These are phyloP conservation scores for Micronisus gabar DNA, from an alignment of 2,113 vertebrate species.

Conservation along the genomic window DNA sequence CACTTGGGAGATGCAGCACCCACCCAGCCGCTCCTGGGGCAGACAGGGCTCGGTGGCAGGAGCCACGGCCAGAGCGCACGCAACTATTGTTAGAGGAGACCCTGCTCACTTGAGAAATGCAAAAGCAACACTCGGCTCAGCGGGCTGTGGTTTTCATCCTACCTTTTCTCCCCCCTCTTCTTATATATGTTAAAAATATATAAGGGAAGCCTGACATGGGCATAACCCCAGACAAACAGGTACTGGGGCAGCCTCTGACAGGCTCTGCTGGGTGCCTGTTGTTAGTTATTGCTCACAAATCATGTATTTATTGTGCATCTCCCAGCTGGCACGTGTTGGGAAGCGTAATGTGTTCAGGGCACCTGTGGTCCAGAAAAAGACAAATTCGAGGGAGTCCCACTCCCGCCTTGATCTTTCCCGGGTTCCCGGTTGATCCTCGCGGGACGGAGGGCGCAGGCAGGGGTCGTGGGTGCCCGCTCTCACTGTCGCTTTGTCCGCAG, in stretches of 20 bases:
- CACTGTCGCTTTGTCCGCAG: background rate
- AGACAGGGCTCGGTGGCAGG: background rate
- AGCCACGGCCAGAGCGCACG: background rate
- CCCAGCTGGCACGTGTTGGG: rapidly evolving
- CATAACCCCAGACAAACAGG: background rate
- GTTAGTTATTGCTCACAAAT: background rate
- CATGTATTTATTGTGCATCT: rapidly evolving
- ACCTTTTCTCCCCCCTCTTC: rapidly evolving
- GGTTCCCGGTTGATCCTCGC: rapidly evolving
- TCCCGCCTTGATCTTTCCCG: rapidly evolving
- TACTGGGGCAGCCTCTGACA: background rate
- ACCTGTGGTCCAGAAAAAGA: background rate
- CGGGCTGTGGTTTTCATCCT: background rate
- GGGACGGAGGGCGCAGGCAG: rapidly evolving
- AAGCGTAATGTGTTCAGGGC: rapidly evolving
- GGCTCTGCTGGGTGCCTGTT: background rate
- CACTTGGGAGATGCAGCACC: background rate
- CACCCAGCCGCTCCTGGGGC: background rate
- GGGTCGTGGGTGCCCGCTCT: rapidly evolving
- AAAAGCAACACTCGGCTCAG: background rate
- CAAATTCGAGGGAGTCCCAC: rapidly evolving
- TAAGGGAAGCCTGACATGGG: background rate
- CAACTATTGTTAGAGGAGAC: background rate
- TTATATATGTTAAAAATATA: background rate
- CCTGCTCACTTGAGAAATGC: background rate